Base-by-base conservation (phyloP, 2,113 vertebrate species). In the Crotalus tigris region DNA sequence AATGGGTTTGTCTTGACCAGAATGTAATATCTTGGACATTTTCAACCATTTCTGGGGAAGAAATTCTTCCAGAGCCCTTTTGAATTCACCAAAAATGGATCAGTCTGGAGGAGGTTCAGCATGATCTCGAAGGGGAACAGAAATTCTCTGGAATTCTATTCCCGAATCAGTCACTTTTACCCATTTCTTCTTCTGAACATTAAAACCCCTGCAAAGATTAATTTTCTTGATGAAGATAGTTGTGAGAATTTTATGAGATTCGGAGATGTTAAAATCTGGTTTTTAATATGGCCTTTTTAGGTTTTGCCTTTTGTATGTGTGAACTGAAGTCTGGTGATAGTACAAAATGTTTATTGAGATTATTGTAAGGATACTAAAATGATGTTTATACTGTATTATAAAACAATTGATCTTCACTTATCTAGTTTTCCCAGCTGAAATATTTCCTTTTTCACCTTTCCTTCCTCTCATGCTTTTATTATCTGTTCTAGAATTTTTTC, bases 401-500 rank as follows among this genome's bases (percentile, higher is more conserved):
- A 39, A 21, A n/a, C 39, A 19, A 15, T 2, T 89, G 39, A 13
- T 86, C 21, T 13, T 46, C 57, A 61, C 5, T 59, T 54, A 19
- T 7, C 57, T 53, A 87, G 59, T n/a, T 51, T 61, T 44, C 33
- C 6, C 88, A 29, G 24, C 1, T 88, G 11, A 4, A 44, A 33
- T 92, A 1, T 81, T 81, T 46, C 26, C 87, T 23, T 13, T 17
- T 21, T 55, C 75, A 29, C 12, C 91, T 21, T 7, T 9, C 69
- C n/a, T 69, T 39, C 75, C 75, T 39, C 3, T 0, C 75, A 39
- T 0, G 2, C 44, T 13, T 91, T 85, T 90, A 24, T 90, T 54
- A 51, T n/a, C 89, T 49, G 75, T 90, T 1, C 57, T 94, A 99
- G 99, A 97, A 99, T 99, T 91, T 99, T 99, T 95, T 98, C 99